Percentiles rank a stretch among this genome's conserved stretches.
phyloP scores from a whole-genome alignment of 2,797 vertebrate species.

The Poeciliopsis presidionis region DNA sequence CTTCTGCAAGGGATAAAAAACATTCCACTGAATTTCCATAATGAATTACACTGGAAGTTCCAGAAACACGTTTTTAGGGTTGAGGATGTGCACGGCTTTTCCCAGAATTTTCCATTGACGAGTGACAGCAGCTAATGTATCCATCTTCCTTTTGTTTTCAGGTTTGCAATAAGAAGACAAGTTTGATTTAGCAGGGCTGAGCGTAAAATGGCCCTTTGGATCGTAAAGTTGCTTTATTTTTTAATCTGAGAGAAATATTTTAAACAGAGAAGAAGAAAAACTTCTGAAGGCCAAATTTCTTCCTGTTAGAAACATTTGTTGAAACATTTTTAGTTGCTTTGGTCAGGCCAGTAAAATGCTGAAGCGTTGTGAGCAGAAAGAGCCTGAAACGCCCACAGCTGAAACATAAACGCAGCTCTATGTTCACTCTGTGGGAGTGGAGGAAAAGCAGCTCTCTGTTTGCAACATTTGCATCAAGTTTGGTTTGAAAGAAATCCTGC shows the following conservation, averaged over 20 bases:
- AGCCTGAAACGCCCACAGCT: conserved; percentile 43
- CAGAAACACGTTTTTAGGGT: no score
- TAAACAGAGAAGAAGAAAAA: background rate
- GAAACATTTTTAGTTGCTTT: no score
- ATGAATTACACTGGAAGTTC: no score
- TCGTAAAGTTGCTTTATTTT: background rate
- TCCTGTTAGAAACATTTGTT: no score
- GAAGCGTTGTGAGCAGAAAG: conserved; percentile 34
- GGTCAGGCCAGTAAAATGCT: background rate
- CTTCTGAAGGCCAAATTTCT: background rate
- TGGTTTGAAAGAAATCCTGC: conserved; percentile 32
- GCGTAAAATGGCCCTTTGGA: background rate
- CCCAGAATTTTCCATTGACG: background rate
- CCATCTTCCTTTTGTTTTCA: background rate
- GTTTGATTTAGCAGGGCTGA: background rate
- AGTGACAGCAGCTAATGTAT: background rate
- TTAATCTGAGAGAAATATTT: background rate
- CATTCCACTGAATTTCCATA: no score
- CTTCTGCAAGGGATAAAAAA: no score
- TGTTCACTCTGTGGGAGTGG: conserved; percentile 49
- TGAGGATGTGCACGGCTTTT: background rate
- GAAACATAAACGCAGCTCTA: conserved; percentile 60
- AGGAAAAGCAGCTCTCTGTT: conserved; percentile 44
- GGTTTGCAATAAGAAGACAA: background rate
- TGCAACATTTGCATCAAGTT: conserved; percentile 54